Evolutionary conservation across 2,888 invertebrate genomes (phyloP).

Genomic region (Nysson spinosus): DNA sequence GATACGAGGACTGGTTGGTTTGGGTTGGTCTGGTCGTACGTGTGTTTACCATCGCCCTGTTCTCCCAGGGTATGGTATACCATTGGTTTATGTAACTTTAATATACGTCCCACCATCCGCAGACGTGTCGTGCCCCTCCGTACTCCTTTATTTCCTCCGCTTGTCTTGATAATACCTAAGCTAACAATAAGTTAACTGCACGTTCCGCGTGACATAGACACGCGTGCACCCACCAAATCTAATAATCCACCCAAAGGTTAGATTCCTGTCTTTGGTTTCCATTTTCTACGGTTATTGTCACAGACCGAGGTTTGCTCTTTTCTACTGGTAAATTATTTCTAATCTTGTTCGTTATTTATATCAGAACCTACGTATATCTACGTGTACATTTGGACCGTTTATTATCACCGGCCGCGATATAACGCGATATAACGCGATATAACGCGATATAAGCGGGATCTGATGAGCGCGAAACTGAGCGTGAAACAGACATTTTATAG

Average conservation of each 20-base stretch:
- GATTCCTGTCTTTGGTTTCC: slow-evolving; percentile 44
- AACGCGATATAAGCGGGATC: too few species aligned
- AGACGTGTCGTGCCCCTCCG: neutral
- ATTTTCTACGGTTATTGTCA: slow-evolving; percentile 24
- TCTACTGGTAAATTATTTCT: too few species aligned
- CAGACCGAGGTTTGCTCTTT: too few species aligned
- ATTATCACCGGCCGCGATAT: too few species aligned
- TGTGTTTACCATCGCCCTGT: slow-evolving; percentile 14
- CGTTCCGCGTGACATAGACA: slow-evolving; percentile 20
- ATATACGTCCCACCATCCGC: neutral
- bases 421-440: too few species aligned
- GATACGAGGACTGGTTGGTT: slow-evolving; percentile 58
- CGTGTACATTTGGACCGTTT: too few species aligned
- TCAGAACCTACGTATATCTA: too few species aligned
- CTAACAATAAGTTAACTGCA: too few species aligned
- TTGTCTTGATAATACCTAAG: neutral
- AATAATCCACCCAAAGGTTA: slow-evolving; percentile 45
- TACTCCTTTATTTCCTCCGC: slow-evolving; percentile 4
- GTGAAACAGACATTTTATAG: too few species aligned
- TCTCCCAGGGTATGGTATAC: slow-evolving; percentile 1
- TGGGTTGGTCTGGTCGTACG: too few species aligned
- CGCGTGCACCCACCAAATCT: slow-evolving; percentile 21
- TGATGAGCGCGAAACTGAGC: too few species aligned
- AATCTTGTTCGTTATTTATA: too few species aligned
- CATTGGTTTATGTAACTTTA: slow-evolving; percentile 21